Percentiles rank a stretch among this genome's conserved stretches.
Conservation (phyloP, 2,797 vertebrate species). For the Kryptopterus vitreolus region DNA sequence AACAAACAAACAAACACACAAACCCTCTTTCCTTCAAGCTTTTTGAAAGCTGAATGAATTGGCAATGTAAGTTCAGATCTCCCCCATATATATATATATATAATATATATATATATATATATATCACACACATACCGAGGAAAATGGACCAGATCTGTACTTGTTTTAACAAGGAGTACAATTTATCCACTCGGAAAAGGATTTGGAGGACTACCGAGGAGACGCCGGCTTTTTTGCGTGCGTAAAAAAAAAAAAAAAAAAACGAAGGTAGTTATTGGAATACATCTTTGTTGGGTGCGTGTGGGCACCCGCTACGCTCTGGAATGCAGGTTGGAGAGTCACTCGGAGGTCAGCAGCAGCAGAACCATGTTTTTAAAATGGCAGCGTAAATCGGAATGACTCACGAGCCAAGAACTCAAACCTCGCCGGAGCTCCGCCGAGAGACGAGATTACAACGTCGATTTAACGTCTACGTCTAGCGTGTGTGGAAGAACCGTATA, state of each 20-base stretch:
- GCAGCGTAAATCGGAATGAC: not conserved
- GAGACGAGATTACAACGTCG: too few species aligned
- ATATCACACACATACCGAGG: slow-evolving; percentile 52
- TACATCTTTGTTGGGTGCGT: not conserved
- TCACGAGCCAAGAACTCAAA: not conserved
- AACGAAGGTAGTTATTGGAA: slow-evolving; percentile 6
- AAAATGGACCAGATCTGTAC: slow-evolving; percentile 63
- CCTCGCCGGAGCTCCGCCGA: not conserved
- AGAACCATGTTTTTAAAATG: slow-evolving; percentile 24
- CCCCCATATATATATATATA: too few species aligned
- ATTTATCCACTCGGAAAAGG: not conserved
- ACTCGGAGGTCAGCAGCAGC: slow-evolving; percentile 30
- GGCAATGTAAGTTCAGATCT: too few species aligned
- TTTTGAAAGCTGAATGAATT: too few species aligned
- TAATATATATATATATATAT: too few species aligned
- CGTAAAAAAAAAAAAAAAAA: not conserved
- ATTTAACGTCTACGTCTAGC: too few species aligned
- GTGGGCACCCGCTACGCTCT: slow-evolving; percentile 9
- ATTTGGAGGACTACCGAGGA: not conserved
- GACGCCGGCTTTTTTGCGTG: not conserved
- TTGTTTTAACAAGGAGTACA: slow-evolving; percentile 57
- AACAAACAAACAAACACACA: too few species aligned
- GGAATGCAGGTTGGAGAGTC: slow-evolving; percentile 34
- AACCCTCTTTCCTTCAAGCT: too few species aligned
- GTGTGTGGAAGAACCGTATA: too few species aligned